Percentiles rank a stretch among this genome's conserved stretches.
phyloP scores from a whole-genome alignment of 2,113 vertebrate genomes.

The Anarrhichthys ocellatus region DNA sequence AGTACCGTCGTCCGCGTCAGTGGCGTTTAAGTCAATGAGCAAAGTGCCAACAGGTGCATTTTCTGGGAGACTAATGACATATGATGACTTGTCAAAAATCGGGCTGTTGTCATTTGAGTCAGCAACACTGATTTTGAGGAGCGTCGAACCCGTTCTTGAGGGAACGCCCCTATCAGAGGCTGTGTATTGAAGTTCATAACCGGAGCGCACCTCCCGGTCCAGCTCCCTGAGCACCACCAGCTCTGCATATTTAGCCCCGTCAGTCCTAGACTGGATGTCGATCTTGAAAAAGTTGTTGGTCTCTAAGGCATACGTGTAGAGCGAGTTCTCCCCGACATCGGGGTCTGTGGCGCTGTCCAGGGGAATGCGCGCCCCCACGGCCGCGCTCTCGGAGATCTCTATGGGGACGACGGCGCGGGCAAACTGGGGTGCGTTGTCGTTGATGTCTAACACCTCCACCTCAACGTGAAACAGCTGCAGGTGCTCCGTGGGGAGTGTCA shows the following conservation, averaged over 20 bases:
- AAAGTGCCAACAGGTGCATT: slow-evolving; percentile 90
- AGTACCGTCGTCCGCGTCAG: slow-evolving; percentile 95
- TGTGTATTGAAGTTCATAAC: slow-evolving; percentile 93
- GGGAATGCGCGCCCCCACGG: slow-evolving; percentile 93
- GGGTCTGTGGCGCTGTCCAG: slow-evolving; percentile 96
- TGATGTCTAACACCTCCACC: slow-evolving; percentile 97
- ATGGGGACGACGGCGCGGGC: slow-evolving; percentile 92
- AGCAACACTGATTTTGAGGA: slow-evolving; percentile 91
- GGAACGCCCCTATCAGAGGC: slow-evolving; percentile 95
- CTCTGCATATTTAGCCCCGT: slow-evolving; percentile 95
- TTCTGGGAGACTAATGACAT: slow-evolving; percentile 90
- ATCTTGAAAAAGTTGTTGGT: slow-evolving; percentile 91
- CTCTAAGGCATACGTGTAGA: slow-evolving; percentile 92
- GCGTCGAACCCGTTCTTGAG: slow-evolving; percentile 89
- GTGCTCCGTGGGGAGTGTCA: slow-evolving; percentile 95
- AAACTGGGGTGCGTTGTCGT: slow-evolving; percentile 96
- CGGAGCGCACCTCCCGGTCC: slow-evolving; percentile 90
- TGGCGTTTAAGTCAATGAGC: slow-evolving; percentile 95
- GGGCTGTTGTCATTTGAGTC: slow-evolving; percentile 99
- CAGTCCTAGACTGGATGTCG: slow-evolving; percentile 91
- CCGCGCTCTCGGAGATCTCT: slow-evolving; percentile 95
- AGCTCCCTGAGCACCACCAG: slow-evolving; percentile 92
- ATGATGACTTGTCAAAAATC: slow-evolving; percentile 89
- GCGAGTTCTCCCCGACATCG: slow-evolving; percentile 95
- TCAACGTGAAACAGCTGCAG: slow-evolving; percentile 97